Evolutionary conservation across 2,113 vertebrate genomes (phyloP), one percentile per base, ranked within the genome.

Genomic region (Chrysochloris asiatica): DNA sequence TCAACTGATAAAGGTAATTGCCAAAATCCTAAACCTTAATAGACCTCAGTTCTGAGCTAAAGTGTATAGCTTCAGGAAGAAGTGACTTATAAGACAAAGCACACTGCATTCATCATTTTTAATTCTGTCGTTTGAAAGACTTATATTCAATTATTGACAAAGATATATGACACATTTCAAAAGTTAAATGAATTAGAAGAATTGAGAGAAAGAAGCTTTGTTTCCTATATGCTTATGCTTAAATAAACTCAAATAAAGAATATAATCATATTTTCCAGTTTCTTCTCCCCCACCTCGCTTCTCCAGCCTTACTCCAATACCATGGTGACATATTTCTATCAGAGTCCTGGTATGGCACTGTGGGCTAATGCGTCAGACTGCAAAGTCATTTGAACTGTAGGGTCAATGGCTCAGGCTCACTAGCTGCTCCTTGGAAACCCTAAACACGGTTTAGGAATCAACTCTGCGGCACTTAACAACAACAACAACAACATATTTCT

Each of bases 121-220:
- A 52, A 54, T 75, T 26, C 24, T 10, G 1, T 75, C 43, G 26
- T 67, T 14, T 77, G 47, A 92, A 83, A 92, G 24, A 48, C 33
- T 82, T 47, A 59, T 56, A 59, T 83, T n/a, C n/a, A 92, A 67
- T 88, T 83, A 83, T 67, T 47, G 24, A 4, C 41, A 88, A 77
- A 26, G 33, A 45, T 48, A 82, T 47, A 56, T 67, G 78, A 56
- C 24, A 92, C 22, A 28, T 69, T 67, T 88, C 9, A 41, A 92
- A 72, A 50, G 41, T 82, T 77, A n/a, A 56, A 77, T 56, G 21
- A 82, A 76, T 10, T 45, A 75, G 14, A 41, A 75, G 10, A 33
- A n/a, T 76, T 67, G 33, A 8, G 65, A 87, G 16, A 82, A 67
- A 61, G 47, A 87, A 54, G 8, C 47, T 92, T 12, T 38, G n/a